These are phyloP conservation scores for Falco columbarius DNA, from an alignment of 2,797 vertebrate species.

Conservation along the genomic window DNA sequence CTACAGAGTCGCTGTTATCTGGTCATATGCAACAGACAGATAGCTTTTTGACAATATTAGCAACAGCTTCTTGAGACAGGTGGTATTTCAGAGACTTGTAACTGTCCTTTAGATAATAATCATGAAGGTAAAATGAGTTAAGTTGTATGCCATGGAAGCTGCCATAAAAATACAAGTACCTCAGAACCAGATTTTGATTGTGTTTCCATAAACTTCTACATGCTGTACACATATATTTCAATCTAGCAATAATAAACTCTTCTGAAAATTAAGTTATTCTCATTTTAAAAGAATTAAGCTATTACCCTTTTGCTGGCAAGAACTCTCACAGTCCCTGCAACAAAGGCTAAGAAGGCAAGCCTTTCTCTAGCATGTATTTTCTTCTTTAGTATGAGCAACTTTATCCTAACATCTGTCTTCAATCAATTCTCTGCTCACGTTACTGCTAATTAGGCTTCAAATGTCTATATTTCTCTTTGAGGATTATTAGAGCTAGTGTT, in stretches of 20 bases:
- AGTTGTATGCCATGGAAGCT: background rate
- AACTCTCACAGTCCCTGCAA: background rate
- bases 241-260: background rate
- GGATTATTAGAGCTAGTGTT: background rate
- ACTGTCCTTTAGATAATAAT: background rate
- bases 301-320: background rate
- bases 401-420: background rate
- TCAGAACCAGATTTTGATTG: background rate
- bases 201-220: background rate
- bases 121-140: background rate
- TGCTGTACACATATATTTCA: background rate
- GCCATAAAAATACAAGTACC: background rate
- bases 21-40: background rate
- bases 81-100: background rate
- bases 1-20: background rate
- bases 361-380: accelerated
- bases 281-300: background rate
- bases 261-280: background rate
- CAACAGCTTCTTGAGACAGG: background rate
- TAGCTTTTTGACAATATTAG: background rate
- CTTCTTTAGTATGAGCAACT: background rate
- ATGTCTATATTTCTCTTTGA: background rate
- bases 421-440: background rate
- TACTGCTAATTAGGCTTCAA: background rate
- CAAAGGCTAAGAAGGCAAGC: background rate